Evolutionary conservation across 2,797 vertebrate genomes (phyloP).

Genomic region (Melopsittacus undulatus): DNA sequence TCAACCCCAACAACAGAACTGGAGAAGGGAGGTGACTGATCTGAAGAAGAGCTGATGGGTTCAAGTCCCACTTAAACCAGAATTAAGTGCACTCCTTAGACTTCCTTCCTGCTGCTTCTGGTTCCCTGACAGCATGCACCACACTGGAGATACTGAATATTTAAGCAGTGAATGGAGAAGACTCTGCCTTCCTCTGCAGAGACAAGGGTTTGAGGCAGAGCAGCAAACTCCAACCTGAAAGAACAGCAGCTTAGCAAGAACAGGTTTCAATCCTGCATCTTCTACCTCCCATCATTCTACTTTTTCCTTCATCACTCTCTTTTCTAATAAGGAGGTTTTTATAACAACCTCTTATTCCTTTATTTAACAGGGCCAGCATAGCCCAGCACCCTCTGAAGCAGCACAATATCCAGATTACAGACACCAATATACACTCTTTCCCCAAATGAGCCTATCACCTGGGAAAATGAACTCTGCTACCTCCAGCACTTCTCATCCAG

Average conservation of each 20-base stretch:
- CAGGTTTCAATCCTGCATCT: accelerated
- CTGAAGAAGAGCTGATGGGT: not conserved
- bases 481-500: not conserved
- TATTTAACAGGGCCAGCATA: not conserved
- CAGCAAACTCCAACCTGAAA: not conserved
- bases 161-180: not conserved
- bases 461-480: not conserved
- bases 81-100: not conserved
- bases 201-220: not conserved
- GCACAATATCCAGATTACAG: not conserved
- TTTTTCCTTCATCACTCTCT: not conserved
- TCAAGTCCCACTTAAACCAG: not conserved
- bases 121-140: not conserved
- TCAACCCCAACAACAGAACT: not conserved
- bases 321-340: not conserved
- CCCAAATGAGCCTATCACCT: not conserved
- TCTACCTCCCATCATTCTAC: not conserved
- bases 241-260: not conserved
- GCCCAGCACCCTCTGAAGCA: not conserved
- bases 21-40: not conserved
- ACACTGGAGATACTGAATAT: not conserved
- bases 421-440: not conserved
- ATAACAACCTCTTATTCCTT: not conserved
- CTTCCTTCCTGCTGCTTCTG: not conserved
- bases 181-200: not conserved